Percentiles rank a stretch among this genome's conserved stretches.
phyloP scores from a whole-genome alignment of 2,888 invertebrate species.

The Antheraea assamensis region DNA sequence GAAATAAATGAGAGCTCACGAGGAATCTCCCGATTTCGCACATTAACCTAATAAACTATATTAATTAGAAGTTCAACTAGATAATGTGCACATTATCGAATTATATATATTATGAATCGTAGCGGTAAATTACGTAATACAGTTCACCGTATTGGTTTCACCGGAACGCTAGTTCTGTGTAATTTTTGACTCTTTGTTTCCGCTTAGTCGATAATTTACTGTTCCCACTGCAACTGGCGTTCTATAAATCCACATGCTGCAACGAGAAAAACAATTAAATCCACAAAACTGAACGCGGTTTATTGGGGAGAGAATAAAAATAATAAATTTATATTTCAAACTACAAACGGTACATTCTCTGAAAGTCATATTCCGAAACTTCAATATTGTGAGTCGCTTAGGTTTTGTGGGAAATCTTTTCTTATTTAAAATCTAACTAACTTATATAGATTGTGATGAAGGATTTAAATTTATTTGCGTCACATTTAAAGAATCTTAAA shows the following conservation, averaged over 20 bases:
- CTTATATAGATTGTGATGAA: background rate
- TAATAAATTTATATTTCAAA: too few species aligned
- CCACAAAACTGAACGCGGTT: slow-evolving; percentile 28
- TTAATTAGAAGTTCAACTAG: too few species aligned
- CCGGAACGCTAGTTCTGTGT: background rate
- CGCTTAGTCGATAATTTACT: background rate
- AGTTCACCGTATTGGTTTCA: background rate
- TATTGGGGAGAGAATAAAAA: slow-evolving; percentile 28
- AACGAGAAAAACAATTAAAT: slow-evolving; percentile 43
- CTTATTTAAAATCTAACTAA: background rate
- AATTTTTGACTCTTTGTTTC: background rate
- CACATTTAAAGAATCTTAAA: background rate
- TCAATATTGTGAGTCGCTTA: too few species aligned
- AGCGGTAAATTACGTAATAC: background rate
- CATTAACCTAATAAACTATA: too few species aligned
- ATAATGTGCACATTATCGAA: too few species aligned
- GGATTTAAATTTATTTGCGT: background rate
- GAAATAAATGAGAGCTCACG: too few species aligned
- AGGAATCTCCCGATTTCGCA: too few species aligned
- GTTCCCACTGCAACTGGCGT: slow-evolving; percentile 20
- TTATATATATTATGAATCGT: too few species aligned
- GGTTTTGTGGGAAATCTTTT: too few species aligned
- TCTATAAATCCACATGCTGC: slow-evolving; percentile 18
- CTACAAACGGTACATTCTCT: too few species aligned
- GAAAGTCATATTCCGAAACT: too few species aligned